Percentiles rank a stretch among this genome's conserved stretches.
These are phyloP conservation scores for Petromus typicus DNA, from an alignment of 2,113 vertebrate species.

Conservation along the genomic window DNA sequence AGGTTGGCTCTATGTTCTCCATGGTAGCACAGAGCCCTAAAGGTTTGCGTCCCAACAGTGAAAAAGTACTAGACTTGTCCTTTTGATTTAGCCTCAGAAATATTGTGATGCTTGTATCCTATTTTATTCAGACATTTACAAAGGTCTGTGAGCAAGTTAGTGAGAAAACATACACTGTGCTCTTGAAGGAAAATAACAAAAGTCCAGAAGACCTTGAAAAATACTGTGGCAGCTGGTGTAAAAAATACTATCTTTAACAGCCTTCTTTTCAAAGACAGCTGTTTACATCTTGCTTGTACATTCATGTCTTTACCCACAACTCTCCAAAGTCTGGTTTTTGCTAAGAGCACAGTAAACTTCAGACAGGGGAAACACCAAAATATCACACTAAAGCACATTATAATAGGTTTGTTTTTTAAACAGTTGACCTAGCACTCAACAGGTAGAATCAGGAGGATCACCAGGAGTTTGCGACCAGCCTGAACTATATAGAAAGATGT, in stretches of 20 bases:
- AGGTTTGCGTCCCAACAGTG: neutral
- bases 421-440: neutral
- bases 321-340: neutral
- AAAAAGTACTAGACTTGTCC: neutral
- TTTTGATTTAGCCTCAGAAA: neutral
- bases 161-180: neutral
- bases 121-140: neutral
- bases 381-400: neutral
- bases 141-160: neutral
- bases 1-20: neutral
- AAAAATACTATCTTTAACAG: neutral
- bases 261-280: neutral
- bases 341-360: neutral
- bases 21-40: neutral
- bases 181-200: neutral
- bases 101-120: neutral
- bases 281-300: neutral
- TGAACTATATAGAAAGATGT: neutral
- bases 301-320: neutral
- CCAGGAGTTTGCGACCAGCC: neutral
- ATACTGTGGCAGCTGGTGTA: neutral
- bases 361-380: slow-evolving; percentile 1
- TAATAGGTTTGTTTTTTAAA: slow-evolving; percentile 15
- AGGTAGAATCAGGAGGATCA: neutral
- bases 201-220: slow-evolving; percentile 11